phyloP scores from a whole-genome alignment of 2,113 vertebrate genomes.

The Heteronetta atricapilla region DNA sequence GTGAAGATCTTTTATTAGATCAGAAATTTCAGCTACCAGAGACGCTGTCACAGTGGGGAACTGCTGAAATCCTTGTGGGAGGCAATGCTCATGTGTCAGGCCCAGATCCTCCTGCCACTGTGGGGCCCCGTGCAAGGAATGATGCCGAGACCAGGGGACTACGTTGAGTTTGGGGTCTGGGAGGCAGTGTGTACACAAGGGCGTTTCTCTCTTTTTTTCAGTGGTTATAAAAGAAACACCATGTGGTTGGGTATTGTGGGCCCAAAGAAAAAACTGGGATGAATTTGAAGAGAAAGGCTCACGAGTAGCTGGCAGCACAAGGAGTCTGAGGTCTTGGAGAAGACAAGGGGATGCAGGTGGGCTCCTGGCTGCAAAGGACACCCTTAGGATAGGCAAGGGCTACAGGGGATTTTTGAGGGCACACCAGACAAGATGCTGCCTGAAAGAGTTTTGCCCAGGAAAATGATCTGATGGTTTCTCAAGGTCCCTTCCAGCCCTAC shows the following conservation, averaged over 20 bases:
- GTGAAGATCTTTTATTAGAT: constrained; percentile 3
- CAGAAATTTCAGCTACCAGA: not conserved
- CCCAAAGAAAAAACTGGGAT: not conserved
- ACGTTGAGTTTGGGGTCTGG: not conserved
- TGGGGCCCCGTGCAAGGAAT: accelerated
- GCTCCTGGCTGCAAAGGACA: not conserved
- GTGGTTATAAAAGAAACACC: not conserved
- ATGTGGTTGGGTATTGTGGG: accelerated
- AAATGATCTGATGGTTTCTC: not conserved
- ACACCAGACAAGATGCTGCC: not conserved
- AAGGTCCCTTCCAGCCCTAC: not conserved
- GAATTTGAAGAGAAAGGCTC: not conserved
- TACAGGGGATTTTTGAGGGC: not conserved
- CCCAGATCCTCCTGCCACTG: accelerated
- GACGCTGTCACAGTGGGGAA: not conserved
- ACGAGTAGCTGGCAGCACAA: not conserved
- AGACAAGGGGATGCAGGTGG: accelerated
- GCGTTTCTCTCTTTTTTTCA: not conserved
- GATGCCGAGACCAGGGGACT: not conserved
- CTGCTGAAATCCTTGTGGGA: not conserved
- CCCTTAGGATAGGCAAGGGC: not conserved
- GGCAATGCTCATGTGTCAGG: not conserved
- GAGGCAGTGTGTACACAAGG: not conserved
- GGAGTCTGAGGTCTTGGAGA: not conserved
- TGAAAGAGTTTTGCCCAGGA: not conserved